Evolutionary conservation across 2,888 invertebrate genomes (phyloP), one percentile per base, ranked within the genome.

Genomic region (Cataglyphis rosenhaueri): DNA sequence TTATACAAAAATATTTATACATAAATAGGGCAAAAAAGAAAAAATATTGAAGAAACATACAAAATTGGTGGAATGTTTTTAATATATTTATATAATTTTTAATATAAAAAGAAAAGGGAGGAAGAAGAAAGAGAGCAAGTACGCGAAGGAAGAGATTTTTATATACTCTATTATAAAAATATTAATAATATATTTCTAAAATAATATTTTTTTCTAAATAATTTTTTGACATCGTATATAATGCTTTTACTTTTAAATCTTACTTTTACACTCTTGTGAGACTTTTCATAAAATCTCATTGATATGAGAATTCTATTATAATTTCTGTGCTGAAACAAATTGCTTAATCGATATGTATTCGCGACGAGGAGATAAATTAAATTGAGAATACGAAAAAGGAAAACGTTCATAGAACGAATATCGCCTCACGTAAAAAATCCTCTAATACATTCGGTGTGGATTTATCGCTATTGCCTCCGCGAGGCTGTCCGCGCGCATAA

Each of bases 391-490:
- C 2, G 29, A 44, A 15, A 29, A 35, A 25, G 21, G 3, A 21
- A 52, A 52, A 55, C 66, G 35, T 35, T 62, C 9, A n/a, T 4
- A 18, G 18, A 48, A 48, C 15, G 35, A 62, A 32, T n/a, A 9
- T 32, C 32, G 62, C 21, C 65, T 64, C 21, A 21, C 25, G 12
- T 12, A 52, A 18, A 38, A 38, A 25, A 65, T 25, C 15, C 18
- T 66, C n/a, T 12, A 66, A 76, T 38, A 8, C 6, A n/a, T 48
- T n/a, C 9, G 52, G 38, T 70, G 41, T 57, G 57, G 57, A 78
- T 78, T 70, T 78, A 78, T 78, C 32, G 78, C 41, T 9, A n/a
- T 38, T 18, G 15, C 35, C 29, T 12, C 29, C 55, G n/a, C 68
- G 41, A 76, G 55, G 55, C 29, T n/a, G 61, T 66, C 52, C n/a